Base-by-base conservation (phyloP, 2,888 invertebrate species). In the Tortricodes alternella region DNA sequence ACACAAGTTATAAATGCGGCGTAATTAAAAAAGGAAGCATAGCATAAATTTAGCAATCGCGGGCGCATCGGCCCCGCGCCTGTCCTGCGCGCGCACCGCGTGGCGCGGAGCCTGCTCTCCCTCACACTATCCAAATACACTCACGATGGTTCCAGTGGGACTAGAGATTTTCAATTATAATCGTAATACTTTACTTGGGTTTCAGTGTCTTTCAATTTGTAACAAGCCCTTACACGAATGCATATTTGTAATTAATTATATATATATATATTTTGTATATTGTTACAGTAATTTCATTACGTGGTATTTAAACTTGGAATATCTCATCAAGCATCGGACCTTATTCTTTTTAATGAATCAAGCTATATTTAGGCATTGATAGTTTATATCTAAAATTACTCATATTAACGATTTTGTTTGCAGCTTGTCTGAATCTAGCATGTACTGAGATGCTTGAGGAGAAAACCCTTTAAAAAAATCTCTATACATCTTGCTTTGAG, bases 151-250 rank as follows among this genome's bases (percentile, higher is more conserved):
- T 85, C 88, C 91, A 92, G 92, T 92, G 92, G 92, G 93, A 93
- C 93, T 93, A 93, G 93, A 93, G 92, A 92, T 92, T 92, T 92
- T 92, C 89, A 91, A 91, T 91, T 91, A 89, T 85, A 87, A 89
- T 86, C 84, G 84, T 90, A 89, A 89, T 89, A 88, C 74, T 72
- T 82, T 84, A 83, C 89, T 89, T 92, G 92, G 92, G 92, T 93
- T 92, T 92, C 92, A 91, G 92, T 91, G 92, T 89, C 87, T 89
- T 83, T 87, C 88, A 90, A 81, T 86, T 89, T 80, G 85, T 89
- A 90, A 89, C 89, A 89, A 89, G 92, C 92, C 92, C 92, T 92
- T 92, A 92, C 91, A 92, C 92, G 83, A 92, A 92, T 92, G 89
- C 90, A 84, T 89, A 89, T 83, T 87, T 80, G 86, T 88, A 86